phyloP scores from a whole-genome alignment of 2,797 vertebrate species.

The Sebastes kiyomatsui region DNA sequence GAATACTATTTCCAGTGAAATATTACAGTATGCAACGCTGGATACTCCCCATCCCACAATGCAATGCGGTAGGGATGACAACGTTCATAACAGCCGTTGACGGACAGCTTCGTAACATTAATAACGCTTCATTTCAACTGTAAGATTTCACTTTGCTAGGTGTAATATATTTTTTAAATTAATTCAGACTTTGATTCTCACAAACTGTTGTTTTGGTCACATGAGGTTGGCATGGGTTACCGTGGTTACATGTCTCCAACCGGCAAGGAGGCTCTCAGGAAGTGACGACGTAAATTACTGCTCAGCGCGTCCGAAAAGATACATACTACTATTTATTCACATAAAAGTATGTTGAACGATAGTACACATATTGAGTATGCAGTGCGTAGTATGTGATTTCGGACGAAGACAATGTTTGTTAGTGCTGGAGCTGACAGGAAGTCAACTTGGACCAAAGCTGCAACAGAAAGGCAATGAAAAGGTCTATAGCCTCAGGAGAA shows the following conservation, averaged over 20 bases:
- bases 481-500: conserved; percentile 3
- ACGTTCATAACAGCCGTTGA: not conserved
- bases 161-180: not conserved
- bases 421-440: too few species aligned
- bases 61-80: not conserved
- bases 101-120: not conserved
- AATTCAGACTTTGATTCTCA: not conserved
- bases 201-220: not conserved
- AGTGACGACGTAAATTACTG: too few species aligned
- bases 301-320: too few species aligned
- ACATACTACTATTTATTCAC: too few species aligned
- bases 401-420: too few species aligned
- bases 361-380: too few species aligned
- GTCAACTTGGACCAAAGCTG: too few species aligned
- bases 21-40: not conserved
- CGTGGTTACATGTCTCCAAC: too few species aligned
- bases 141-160: not conserved
- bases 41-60: not conserved
- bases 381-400: too few species aligned
- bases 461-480: not conserved
- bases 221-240: too few species aligned
- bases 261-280: too few species aligned
- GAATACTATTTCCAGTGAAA: not conserved
- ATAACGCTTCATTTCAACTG: not conserved
- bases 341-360: too few species aligned